Evolutionary conservation across 2,113 vertebrate genomes (phyloP), one percentile per base, ranked within the genome.

Genomic region (Himantopus leucocephalus): DNA sequence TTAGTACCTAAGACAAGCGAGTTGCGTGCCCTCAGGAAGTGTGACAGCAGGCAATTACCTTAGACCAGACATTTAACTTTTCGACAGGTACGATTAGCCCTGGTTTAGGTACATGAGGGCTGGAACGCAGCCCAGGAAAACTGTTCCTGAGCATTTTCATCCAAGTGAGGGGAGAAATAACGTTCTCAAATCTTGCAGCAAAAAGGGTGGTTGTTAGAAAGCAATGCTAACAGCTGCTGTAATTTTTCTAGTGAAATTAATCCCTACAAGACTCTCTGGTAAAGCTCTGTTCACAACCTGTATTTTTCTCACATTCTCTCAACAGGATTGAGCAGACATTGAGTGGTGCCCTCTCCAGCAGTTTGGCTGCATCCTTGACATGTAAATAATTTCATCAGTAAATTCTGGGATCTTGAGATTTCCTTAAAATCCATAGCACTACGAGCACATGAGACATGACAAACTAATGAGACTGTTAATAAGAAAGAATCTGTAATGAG

Each of bases 191-290:
- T 81, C 47, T 83, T 60, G 6, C 10, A 39, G 47, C 23, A 59
- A 10, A 30, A 85, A 67, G 6, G 35, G 9, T 21, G 71, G 59
- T 47, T 91, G 50, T 52, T 64, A 66, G 84, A 87, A 89, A 87
- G 64, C 64, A 78, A 43, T 11, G 5, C 29, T 89, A 89, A 56
- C 60, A 75, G 34, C 84, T 78, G n/a, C 60, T 94, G 43, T 91
- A 63, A 91, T 89, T 86, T 53, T 83, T 16, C n/a, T 66, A 26
- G 39, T 45, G 37, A 83, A 94, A 91, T 94, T 85, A 95, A 77
- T 94, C 75, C 75, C 41, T 56, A 41, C 34, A 71, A 89, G 85
- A 67, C 71, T 12, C 60, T 89, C 39, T 30, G 82, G 87, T 48
- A 91, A 94, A 82, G 43, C 58, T 90, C 60, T 85, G 1, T 60